Evolutionary conservation across 2,888 invertebrate genomes (phyloP).

Genomic region (Cetonia aurata): DNA sequence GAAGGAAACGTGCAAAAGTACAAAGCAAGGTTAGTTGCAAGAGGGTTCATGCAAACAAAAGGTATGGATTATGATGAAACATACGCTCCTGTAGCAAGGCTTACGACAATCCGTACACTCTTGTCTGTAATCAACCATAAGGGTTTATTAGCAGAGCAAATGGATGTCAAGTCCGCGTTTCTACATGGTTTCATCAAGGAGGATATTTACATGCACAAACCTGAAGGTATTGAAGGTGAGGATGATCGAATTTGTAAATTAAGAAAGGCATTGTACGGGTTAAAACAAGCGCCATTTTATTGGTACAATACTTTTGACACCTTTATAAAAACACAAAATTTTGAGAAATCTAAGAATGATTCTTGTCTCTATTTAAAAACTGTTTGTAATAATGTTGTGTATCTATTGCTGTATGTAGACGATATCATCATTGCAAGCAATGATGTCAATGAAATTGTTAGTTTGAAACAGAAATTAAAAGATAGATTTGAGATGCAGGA

Average conservation of each 20-base stretch:
- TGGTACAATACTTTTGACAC: slow-evolving; percentile 40
- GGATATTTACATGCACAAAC: slow-evolving; percentile 9
- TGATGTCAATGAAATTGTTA: too few relatives aligned
- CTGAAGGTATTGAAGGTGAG: slow-evolving; percentile 28
- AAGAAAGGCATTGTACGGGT: slow-evolving; percentile 35
- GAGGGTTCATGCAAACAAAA: slow-evolving; percentile 28
- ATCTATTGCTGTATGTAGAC: background rate
- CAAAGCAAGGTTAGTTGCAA: slow-evolving; percentile 32
- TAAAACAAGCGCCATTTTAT: slow-evolving; percentile 38
- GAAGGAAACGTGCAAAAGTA: slow-evolving; percentile 26
- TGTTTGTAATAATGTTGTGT: too few relatives aligned
- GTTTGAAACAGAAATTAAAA: too few relatives aligned
- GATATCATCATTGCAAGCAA: background rate
- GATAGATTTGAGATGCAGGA: too few relatives aligned
- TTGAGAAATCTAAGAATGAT: slow-evolving; percentile 20
- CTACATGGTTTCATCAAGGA: too few relatives aligned
- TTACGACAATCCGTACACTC: slow-evolving; percentile 29
- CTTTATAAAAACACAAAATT: slow-evolving; percentile 28
- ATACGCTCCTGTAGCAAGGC: background rate
- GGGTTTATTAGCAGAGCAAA: slow-evolving; percentile 25
- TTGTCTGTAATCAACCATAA: slow-evolving; percentile 24
- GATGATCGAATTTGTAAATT: slow-evolving; percentile 17
- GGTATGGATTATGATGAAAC: background rate
- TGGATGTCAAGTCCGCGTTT: slow-evolving; percentile 15
- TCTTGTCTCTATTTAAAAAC: slow-evolving; percentile 19